A percentile compares a stretch with the other conserved stretches of the same genome.
These are phyloP conservation scores for Chlorospingus flavigularis DNA, from an alignment of 2,797 vertebrate species.

Conservation along the genomic window DNA sequence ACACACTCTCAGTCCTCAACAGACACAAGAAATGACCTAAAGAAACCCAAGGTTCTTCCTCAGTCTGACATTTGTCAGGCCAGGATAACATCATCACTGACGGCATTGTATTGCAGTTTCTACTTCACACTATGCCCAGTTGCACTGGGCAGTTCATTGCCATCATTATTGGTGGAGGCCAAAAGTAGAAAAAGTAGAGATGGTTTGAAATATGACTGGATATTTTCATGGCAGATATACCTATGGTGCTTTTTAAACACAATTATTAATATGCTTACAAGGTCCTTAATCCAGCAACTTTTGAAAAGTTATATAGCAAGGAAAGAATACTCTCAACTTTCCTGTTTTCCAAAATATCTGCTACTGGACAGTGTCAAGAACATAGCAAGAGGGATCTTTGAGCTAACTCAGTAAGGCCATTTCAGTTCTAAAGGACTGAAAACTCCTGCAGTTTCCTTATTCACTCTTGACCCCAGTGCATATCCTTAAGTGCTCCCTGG, in stretches of 20 bases:
- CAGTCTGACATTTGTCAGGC: neutral
- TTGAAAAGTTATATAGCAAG: neutral
- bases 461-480: neutral
- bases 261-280: neutral
- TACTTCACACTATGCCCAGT: neutral
- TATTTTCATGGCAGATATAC: neutral
- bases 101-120: neutral
- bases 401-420: neutral
- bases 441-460: neutral
- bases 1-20: neutral
- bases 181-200: neutral
- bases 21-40: neutral
- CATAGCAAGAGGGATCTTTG: neutral
- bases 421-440: conserved; percentile 11
- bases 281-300: neutral
- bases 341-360: neutral
- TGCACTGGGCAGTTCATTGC: neutral
- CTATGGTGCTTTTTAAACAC: neutral
- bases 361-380: neutral
- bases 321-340: neutral
- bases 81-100: neutral
- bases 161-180: neutral
- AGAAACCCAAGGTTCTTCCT: neutral
- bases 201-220: neutral
- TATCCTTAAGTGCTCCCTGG: conserved; percentile 54